These are phyloP conservation scores for Arion vulgaris DNA, from an alignment of 1,140 invertebrate genomes.

Conservation along the genomic window DNA sequence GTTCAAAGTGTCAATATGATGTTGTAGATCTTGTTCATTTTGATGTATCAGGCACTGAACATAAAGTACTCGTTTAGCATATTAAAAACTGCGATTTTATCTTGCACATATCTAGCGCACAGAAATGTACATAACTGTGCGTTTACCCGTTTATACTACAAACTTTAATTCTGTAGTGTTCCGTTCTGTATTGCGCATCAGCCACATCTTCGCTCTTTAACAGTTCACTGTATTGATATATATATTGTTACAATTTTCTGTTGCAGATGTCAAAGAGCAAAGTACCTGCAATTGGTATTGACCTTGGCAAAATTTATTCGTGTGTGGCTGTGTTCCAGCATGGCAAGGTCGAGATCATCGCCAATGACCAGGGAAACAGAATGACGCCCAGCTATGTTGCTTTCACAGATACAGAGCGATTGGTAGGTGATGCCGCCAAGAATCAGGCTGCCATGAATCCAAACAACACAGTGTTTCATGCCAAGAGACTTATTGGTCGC, in stretches of 20 bases:
- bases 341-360: slow-evolving; percentile 78
- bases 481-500: slow-evolving; percentile 46
- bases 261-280: slow-evolving; percentile 25
- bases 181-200: too few species aligned
- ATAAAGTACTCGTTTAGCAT: too few species aligned
- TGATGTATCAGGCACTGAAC: too few species aligned
- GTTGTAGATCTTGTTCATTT: too few species aligned
- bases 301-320: slow-evolving; percentile 76
- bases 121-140: too few species aligned
- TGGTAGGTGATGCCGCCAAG: slow-evolving; percentile 45
- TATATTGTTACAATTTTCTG: background rate
- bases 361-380: slow-evolving; percentile 85
- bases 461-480: slow-evolving; percentile 45
- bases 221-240: too few species aligned
- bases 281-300: slow-evolving; percentile 73
- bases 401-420: slow-evolving; percentile 45
- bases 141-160: too few species aligned
- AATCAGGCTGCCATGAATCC: slow-evolving; percentile 46
- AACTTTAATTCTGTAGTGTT: too few species aligned
- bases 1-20: too few species aligned
- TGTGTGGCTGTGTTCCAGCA: slow-evolving; percentile 76
- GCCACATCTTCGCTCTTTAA: too few species aligned
- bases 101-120: too few species aligned
- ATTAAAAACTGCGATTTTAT: too few species aligned
- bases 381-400: slow-evolving; percentile 71